phyloP scores from a whole-genome alignment of 2,113 vertebrate species.

The Rhinopomastus cyanomelas region DNA sequence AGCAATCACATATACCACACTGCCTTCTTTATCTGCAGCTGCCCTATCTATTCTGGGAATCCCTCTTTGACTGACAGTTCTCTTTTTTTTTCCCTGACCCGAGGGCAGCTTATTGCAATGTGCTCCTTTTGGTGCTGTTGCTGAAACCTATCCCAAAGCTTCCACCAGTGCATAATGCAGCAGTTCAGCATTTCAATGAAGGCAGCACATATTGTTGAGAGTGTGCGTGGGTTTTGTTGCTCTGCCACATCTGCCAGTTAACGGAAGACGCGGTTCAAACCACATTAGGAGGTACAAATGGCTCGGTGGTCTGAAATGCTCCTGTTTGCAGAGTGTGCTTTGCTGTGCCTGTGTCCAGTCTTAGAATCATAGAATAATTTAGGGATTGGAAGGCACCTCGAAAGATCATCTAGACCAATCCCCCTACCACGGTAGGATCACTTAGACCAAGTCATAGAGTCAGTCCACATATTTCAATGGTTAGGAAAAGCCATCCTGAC shows the following conservation, averaged over 20 bases:
- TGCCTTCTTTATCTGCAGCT: not conserved
- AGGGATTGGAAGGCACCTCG: no score
- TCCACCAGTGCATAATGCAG: conserved; percentile 12
- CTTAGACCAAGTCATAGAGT: no score
- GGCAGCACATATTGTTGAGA: not conserved
- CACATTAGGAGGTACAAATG: not conserved
- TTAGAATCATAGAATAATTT: no score
- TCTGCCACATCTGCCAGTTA: not conserved
- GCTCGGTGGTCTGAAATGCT: not conserved
- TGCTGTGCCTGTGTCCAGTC: not conserved
- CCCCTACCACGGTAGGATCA: no score
- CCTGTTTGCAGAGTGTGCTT: not conserved
- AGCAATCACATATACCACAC: not conserved
- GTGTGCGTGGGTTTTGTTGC: not conserved
- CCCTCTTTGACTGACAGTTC: conserved; percentile 27
- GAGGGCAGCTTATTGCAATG: conserved; percentile 29
- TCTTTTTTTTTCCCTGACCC: conserved; percentile 17
- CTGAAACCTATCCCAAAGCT: conserved; percentile 10
- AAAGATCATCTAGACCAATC: no score
- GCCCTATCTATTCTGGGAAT: not conserved
- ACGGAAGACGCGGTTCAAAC: not conserved
- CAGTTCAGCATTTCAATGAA: not conserved
- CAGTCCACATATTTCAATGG: no score
- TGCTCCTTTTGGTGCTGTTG: not conserved
- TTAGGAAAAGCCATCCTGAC: no score